Evolutionary conservation across 2,888 invertebrate genomes (phyloP).

Genomic region (Cephus spinipes): DNA sequence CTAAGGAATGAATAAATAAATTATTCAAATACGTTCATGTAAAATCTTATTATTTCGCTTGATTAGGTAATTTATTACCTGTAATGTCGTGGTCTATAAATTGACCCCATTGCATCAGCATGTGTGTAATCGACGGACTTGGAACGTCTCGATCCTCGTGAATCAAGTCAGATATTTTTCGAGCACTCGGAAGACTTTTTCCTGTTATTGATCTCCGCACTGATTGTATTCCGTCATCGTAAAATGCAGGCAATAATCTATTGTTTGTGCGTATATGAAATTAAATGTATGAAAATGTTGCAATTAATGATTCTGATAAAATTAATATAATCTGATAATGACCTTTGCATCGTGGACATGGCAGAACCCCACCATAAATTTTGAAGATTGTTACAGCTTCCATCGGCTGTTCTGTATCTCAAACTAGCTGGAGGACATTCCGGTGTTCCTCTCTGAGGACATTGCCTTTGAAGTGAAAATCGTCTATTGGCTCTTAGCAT

Average conservation of each 20-base stretch:
- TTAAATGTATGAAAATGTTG: background rate
- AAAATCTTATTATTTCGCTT: background rate
- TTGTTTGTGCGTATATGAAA: background rate
- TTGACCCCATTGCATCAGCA: conserved; percentile 94
- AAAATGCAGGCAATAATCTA: conserved; percentile 82
- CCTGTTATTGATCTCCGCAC: conserved; percentile 73
- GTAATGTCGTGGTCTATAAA: conserved; percentile 91
- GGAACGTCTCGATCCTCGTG: conserved; percentile 76
- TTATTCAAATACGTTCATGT: background rate
- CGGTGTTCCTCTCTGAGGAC: conserved; percentile 76
- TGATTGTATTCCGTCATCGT: conserved; percentile 80
- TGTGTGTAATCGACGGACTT: conserved; percentile 77
- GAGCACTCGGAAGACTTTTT: conserved; percentile 77
- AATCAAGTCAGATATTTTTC: conserved; percentile 78
- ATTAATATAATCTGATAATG: background rate
- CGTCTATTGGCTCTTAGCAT: conserved; percentile 36
- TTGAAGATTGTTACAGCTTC: conserved; percentile 87
- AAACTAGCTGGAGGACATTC: conserved; percentile 75
- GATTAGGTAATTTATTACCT: conserved; percentile 41
- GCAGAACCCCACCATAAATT: conserved; percentile 85
- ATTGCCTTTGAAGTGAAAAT: conserved; percentile 72
- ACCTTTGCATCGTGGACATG: conserved; percentile 81
- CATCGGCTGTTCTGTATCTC: conserved; percentile 86
- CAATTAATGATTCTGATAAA: background rate
- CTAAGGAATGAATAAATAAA: conserved; percentile 41